A percentile compares a stretch with the other conserved stretches of the same genome.
Evolutionary conservation across 1,140 invertebrate species (phyloP).

Genomic region (Caenorhabditis inopinata): DNA sequence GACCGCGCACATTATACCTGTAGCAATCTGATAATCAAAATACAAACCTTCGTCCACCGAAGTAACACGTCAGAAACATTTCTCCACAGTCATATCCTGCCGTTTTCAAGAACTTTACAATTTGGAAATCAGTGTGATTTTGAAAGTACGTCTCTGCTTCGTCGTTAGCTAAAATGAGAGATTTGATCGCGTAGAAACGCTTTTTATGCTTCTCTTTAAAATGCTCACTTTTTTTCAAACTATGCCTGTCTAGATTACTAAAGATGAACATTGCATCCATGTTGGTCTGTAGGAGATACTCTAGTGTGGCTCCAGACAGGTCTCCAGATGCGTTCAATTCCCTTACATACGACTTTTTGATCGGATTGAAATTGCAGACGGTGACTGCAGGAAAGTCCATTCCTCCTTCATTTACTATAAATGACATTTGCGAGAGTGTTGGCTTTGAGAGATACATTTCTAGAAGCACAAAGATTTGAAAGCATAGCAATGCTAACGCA

Average conservation of each 20-base stretch:
- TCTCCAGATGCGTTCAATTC: constrained; percentile 38
- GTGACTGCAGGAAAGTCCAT: constrained; percentile 38
- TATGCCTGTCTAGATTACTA: constrained; percentile 13
- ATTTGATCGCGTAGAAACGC: too few species aligned
- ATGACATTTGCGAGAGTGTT: constrained; percentile 37
- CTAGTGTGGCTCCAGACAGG: not conserved
- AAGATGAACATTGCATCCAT: constrained; percentile 39
- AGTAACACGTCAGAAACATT: constrained; percentile 38
- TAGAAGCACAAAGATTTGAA: constrained; percentile 11
- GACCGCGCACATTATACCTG: too few species aligned
- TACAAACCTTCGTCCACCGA: constrained; percentile 16
- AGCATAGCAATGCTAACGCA: not conserved
- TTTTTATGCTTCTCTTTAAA: not conserved
- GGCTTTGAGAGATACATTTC: constrained; percentile 30
- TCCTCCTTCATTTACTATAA: constrained; percentile 35
- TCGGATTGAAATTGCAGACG: constrained; percentile 42
- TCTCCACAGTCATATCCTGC: constrained; percentile 39
- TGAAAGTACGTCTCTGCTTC: constrained; percentile 14
- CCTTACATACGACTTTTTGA: constrained; percentile 36
- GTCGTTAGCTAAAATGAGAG: constrained; percentile 3
- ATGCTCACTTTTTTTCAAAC: not conserved
- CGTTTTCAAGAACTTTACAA: not conserved
- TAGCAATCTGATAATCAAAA: not conserved
- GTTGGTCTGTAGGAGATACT: constrained; percentile 37
- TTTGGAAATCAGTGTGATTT: constrained; percentile 14